Conservation (phyloP, 2,888 invertebrate genomes). For the Oscheius sp. region DNA sequence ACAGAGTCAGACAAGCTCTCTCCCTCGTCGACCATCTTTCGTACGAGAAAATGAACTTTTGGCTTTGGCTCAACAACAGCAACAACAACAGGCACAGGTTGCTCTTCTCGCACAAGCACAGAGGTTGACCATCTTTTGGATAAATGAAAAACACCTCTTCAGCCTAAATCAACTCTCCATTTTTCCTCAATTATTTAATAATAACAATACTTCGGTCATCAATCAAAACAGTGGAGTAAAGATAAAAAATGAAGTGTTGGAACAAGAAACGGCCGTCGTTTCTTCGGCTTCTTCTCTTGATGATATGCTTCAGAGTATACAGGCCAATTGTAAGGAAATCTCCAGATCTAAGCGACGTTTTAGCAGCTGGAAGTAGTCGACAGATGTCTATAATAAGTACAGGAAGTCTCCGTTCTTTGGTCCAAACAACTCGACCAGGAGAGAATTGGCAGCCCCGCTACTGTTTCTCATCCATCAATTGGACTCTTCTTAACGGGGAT, state of each 20-base stretch:
- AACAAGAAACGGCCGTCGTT: slow-evolving; percentile 5
- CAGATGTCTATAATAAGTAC: slow-evolving; percentile 21
- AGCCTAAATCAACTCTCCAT: slow-evolving; percentile 49
- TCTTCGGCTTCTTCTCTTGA: slow-evolving; percentile 28
- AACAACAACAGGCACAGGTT: slow-evolving; percentile 35
- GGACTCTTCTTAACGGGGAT: slow-evolving; percentile 25
- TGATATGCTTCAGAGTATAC: slow-evolving; percentile 8
- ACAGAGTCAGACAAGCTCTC: slow-evolving; percentile 25
- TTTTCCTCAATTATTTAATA: slow-evolving; percentile 39
- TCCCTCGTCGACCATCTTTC: slow-evolving; percentile 23
- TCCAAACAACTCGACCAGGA: slow-evolving; percentile 25
- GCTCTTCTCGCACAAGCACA: slow-evolving; percentile 28
- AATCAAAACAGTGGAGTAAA: slow-evolving; percentile 27
- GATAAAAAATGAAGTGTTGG: slow-evolving; percentile 15
- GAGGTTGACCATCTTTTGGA: no score
- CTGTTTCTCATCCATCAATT: background rate
- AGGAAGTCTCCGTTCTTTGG: slow-evolving; percentile 5
- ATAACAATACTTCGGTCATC: slow-evolving; percentile 37
- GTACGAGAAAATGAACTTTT: slow-evolving; percentile 36
- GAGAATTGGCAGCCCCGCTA: slow-evolving; percentile 31
- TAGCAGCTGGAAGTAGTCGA: slow-evolving; percentile 14
- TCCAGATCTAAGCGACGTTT: no score
- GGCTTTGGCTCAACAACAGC: slow-evolving; percentile 40
- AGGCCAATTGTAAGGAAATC: slow-evolving; percentile 14
- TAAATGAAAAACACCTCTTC: slow-evolving; percentile 12